A percentile compares a stretch with the other conserved stretches of the same genome.
Evolutionary conservation across 2,113 vertebrate genomes (phyloP).

Genomic region (Proterorhinus semilunaris): DNA sequence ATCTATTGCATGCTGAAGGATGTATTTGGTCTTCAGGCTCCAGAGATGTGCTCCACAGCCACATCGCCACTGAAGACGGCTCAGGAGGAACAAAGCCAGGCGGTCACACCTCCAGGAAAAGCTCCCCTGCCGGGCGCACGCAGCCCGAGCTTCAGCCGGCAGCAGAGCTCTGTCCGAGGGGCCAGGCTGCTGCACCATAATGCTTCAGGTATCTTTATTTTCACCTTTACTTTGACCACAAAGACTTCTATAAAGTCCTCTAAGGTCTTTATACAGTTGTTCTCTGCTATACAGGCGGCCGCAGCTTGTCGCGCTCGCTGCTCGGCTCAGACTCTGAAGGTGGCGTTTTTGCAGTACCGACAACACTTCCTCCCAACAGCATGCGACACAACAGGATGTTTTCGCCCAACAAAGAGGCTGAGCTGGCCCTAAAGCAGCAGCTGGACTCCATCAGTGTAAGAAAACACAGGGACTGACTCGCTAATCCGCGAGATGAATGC

Average conservation of each 20-base stretch:
- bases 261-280: neutral
- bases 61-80: slow-evolving; percentile 82
- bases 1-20: neutral
- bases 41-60: slow-evolving; percentile 83
- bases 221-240: neutral
- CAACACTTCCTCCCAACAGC: slow-evolving; percentile 93
- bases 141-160: slow-evolving; percentile 87
- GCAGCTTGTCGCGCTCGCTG: slow-evolving; percentile 85
- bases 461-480: slow-evolving; percentile 1
- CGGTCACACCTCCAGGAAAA: slow-evolving; percentile 85
- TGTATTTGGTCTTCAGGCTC: slow-evolving; percentile 65
- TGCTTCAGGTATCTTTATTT: slow-evolving; percentile 54
- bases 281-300: slow-evolving; percentile 74
- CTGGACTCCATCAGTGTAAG: slow-evolving; percentile 95
- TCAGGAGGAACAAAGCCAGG: slow-evolving; percentile 86
- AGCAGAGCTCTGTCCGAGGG: slow-evolving; percentile 79
- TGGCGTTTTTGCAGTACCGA: slow-evolving; percentile 90
- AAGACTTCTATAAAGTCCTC: no score
- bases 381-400: slow-evolving; percentile 89
- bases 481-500: no score
- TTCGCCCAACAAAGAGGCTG: slow-evolving; percentile 91
- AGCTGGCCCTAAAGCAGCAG: slow-evolving; percentile 90
- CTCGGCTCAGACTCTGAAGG: slow-evolving; percentile 85
- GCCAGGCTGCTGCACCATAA: slow-evolving; percentile 76
- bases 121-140: slow-evolving; percentile 76